Conservation (phyloP, 1,140 invertebrate genomes). For the Lucilia sericata region DNA sequence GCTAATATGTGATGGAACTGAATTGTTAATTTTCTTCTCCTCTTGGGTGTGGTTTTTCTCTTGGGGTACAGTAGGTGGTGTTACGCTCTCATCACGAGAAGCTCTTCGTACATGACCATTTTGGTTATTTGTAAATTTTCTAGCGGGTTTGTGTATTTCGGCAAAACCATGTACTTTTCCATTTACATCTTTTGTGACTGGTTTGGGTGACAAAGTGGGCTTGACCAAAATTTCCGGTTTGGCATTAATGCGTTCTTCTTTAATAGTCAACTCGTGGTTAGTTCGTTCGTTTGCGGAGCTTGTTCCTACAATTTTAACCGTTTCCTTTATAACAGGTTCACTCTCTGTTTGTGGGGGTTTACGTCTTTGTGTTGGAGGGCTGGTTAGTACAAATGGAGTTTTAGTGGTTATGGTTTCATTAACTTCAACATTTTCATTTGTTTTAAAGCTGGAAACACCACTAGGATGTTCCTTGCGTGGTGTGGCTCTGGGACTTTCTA, state of each 20-base stretch:
- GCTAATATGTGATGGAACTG: not conserved
- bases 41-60: too few relatives aligned
- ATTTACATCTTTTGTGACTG: not conserved
- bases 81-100: not conserved
- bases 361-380: conserved; percentile 33
- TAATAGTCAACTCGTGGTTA: conserved; percentile 23
- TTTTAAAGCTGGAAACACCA: conserved; percentile 36
- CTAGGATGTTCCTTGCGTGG: not conserved
- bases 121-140: conserved; percentile 11
- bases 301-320: not conserved
- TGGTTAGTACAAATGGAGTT: conserved; percentile 47
- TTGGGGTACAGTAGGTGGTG: not conserved
- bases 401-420: conserved; percentile 42
- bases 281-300: not conserved
- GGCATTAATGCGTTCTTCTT: not conserved
- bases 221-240: conserved; percentile 29
- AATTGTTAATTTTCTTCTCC: not conserved
- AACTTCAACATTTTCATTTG: conserved; percentile 21
- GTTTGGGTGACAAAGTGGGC: conserved; percentile 42
- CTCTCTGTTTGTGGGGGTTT: not conserved
- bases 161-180: conserved; percentile 31
- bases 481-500: conserved; percentile 39
- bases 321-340: not conserved
- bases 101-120: conserved; percentile 25
- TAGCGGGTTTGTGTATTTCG: conserved; percentile 44